Evolutionary conservation across 2,797 vertebrate genomes (phyloP).

Genomic region (Eulemur albifrons): DNA sequence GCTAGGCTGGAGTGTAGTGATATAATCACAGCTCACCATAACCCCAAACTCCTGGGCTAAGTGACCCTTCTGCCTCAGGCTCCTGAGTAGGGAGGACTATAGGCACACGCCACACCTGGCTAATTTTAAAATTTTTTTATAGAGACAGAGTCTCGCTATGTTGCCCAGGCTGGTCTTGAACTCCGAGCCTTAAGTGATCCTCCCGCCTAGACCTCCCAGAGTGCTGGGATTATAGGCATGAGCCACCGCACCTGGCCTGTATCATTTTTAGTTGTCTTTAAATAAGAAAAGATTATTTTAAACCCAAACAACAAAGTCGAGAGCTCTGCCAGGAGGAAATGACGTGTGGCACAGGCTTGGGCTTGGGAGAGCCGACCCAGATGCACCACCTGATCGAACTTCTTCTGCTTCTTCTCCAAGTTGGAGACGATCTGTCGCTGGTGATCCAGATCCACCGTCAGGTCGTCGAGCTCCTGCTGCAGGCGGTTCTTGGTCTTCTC

Average conservation of each 20-base stretch:
- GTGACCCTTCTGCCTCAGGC: not conserved
- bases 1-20: too few relatives aligned
- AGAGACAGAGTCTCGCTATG: not conserved
- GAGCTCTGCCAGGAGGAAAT: not conserved
- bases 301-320: not conserved
- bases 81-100: not conserved
- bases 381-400: conserved; percentile 94
- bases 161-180: not conserved
- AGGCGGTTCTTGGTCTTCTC: conserved; percentile 96
- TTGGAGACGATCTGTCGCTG: conserved; percentile 95
- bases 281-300: not conserved
- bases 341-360: accelerated
- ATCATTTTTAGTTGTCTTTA: not conserved
- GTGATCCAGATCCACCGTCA: conserved; percentile 94
- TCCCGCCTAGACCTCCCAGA: not conserved
- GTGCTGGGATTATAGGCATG: not conserved
- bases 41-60: too few relatives aligned
- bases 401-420: conserved; percentile 98
- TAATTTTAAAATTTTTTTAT: not conserved
- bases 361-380: accelerated
- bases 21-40: too few relatives aligned
- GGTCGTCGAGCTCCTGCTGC: conserved; percentile 96
- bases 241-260: not conserved
- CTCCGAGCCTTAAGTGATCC: not conserved
- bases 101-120: too few relatives aligned